These are phyloP conservation scores for Penaeus vannamei DNA, from an alignment of 1,140 invertebrate species.

Conservation along the genomic window DNA sequence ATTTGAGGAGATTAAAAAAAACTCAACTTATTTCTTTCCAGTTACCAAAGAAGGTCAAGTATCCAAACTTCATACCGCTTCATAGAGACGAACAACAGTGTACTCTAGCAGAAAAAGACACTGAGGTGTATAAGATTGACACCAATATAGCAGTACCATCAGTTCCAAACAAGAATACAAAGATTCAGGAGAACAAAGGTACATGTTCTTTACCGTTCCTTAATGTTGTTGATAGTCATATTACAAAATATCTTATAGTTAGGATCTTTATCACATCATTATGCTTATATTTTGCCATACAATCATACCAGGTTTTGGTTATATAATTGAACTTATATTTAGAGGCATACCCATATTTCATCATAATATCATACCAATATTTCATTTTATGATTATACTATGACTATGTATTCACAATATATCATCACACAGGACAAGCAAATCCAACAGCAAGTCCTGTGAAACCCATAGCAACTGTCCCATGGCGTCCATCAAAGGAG, in stretches of 20 bases:
- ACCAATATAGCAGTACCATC: background rate
- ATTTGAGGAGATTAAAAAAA: background rate
- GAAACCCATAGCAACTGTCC: background rate
- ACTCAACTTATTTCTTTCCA: slow-evolving; percentile 6
- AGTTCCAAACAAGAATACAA: too few species aligned
- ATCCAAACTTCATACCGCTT: slow-evolving; percentile 8
- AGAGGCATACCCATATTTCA: too few species aligned
- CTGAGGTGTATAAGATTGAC: background rate
- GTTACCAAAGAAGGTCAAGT: slow-evolving; percentile 39
- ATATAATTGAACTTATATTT: too few species aligned
- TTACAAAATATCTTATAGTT: too few species aligned
- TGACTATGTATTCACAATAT: background rate
- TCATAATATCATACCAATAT: too few species aligned
- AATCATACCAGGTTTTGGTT: too few species aligned
- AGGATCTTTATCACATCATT: too few species aligned
- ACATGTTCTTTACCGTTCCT: too few species aligned
- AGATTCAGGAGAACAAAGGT: too few species aligned
- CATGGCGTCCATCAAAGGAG: background rate
- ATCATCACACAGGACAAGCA: background rate
- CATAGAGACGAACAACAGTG: background rate
- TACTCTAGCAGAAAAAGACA: background rate
- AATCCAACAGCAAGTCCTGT: background rate
- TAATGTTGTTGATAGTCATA: too few species aligned
- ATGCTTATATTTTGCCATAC: too few species aligned
- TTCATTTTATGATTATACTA: too few species aligned